Conservation (phyloP, 1,140 invertebrate genomes). For the Coptotermes formosanus region DNA sequence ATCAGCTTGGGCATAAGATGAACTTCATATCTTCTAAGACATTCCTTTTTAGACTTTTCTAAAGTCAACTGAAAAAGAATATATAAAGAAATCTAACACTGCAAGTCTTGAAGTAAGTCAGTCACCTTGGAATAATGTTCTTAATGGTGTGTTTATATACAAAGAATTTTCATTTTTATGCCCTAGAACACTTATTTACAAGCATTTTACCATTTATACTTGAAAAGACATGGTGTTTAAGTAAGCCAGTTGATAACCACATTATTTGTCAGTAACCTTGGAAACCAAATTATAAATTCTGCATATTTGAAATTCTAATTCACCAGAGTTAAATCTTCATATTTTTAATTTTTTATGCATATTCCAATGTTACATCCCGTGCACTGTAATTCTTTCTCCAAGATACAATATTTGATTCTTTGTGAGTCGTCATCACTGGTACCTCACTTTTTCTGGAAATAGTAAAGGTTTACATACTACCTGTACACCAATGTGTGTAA, state of each 20-base stretch:
- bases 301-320: too few species aligned
- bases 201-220: background rate
- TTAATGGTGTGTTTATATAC: background rate
- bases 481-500: too few species aligned
- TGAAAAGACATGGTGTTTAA: background rate
- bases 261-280: background rate
- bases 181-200: conserved; percentile 8
- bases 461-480: too few species aligned
- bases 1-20: background rate
- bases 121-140: too few species aligned
- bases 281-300: background rate
- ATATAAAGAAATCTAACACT: background rate
- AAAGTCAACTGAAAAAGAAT: background rate
- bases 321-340: too few species aligned
- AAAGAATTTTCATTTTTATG: background rate
- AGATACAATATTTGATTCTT: too few species aligned
- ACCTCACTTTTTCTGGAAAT: too few species aligned
- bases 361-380: too few species aligned
- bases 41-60: background rate
- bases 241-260: conserved; percentile 1
- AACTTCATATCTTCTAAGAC: background rate
- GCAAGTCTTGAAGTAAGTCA: background rate
- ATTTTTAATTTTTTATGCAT: too few species aligned
- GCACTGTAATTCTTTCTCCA: too few species aligned
- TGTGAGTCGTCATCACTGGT: too few species aligned